Evolutionary conservation across 1,140 invertebrate genomes (phyloP).

Genomic region (Euwallacea similis): DNA sequence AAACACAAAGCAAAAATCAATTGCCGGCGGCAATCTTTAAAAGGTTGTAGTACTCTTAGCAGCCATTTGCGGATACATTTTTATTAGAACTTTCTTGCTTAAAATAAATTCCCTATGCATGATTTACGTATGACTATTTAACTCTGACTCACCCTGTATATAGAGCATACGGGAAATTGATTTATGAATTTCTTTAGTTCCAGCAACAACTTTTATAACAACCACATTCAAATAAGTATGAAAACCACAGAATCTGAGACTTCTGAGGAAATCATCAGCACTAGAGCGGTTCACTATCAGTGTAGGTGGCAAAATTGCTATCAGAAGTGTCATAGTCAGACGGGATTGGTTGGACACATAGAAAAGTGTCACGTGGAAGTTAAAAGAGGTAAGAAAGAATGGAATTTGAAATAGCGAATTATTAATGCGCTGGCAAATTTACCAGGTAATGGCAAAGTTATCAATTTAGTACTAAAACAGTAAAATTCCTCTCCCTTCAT

Average conservation of each 20-base stretch:
- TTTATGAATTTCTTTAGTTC: slow-evolving; percentile 18
- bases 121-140: no score
- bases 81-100: no score
- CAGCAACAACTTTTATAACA: slow-evolving; percentile 33
- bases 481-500: neutral
- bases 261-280: slow-evolving; percentile 8
- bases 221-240: neutral
- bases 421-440: no score
- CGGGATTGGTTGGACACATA: slow-evolving; percentile 84
- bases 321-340: slow-evolving; percentile 74
- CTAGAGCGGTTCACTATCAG: slow-evolving; percentile 43
- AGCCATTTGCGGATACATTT: no score
- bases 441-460: no score
- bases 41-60: no score
- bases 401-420: neutral
- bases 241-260: slow-evolving; percentile 2
- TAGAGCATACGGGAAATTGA: neutral
- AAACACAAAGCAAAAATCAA: no score
- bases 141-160: no score
- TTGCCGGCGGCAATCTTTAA: no score
- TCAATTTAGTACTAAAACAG: neutral
- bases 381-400: slow-evolving; percentile 60
- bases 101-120: no score
- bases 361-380: slow-evolving; percentile 89
- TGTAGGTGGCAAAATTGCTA: slow-evolving; percentile 89